These are phyloP conservation scores for Podarcis lilfordi DNA, from an alignment of 2,797 vertebrate species.

Conservation along the genomic window DNA sequence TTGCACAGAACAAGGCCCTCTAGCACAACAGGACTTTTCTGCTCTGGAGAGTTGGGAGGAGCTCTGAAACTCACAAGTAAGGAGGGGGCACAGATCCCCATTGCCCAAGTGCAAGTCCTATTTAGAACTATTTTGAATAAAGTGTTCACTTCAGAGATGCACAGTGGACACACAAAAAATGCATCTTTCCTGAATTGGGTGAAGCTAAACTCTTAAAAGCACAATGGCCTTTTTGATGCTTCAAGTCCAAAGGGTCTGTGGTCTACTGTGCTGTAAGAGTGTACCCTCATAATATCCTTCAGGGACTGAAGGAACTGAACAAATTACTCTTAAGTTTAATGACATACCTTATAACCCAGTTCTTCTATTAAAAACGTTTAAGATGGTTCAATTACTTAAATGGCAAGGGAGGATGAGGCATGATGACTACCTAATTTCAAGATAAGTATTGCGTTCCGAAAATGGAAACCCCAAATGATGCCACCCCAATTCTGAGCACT, in stretches of 20 bases:
- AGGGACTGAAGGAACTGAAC: conserved; percentile 66
- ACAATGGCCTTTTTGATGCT: conserved; percentile 33
- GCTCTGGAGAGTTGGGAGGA: too few species aligned
- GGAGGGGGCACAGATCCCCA: too few species aligned
- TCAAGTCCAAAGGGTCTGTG: conserved; percentile 15
- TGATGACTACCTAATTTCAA: conserved; percentile 72
- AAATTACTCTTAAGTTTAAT: conserved; percentile 68
- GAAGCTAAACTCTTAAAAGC: neutral
- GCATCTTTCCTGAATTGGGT: neutral
- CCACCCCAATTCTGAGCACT: conserved; percentile 59
- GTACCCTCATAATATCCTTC: conserved; percentile 52
- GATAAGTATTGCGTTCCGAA: conserved; percentile 69
- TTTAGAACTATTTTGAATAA: neutral
- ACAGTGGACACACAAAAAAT: neutral
- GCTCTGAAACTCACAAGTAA: too few species aligned
- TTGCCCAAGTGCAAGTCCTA: too few species aligned
- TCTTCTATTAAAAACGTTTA: conserved; percentile 80
- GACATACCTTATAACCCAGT: conserved; percentile 73
- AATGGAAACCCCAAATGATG: conserved; percentile 71
- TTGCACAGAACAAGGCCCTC: too few species aligned
- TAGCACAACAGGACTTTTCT: too few species aligned
- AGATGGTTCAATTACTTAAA: conserved; percentile 77
- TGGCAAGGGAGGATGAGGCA: conserved; percentile 71
- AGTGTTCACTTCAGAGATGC: neutral
- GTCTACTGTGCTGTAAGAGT: conserved; percentile 15